phyloP scores from a whole-genome alignment of 2,113 vertebrate species.

The Neolamprologus toae region DNA sequence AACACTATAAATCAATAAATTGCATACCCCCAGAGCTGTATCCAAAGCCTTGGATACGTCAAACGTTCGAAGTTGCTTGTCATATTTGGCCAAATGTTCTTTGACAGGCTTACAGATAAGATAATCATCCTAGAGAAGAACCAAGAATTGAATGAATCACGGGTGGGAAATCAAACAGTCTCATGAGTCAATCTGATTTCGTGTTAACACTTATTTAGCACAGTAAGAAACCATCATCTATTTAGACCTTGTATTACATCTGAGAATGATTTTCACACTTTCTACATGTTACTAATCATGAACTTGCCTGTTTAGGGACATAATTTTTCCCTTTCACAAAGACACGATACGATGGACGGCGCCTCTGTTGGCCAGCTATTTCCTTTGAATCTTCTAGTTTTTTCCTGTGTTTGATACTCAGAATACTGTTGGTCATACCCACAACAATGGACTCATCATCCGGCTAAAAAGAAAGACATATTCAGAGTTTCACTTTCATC shows the following conservation, averaged over 20 bases:
- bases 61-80: slow-evolving; percentile 85
- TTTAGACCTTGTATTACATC: not conserved
- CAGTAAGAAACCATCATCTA: not conserved
- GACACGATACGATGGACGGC: slow-evolving; percentile 78
- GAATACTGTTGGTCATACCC: slow-evolving; percentile 91
- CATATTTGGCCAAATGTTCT: slow-evolving; percentile 81
- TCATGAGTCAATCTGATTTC: not conserved
- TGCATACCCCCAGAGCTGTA: slow-evolving; percentile 79
- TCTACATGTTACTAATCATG: not conserved
- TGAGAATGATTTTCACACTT: not conserved
- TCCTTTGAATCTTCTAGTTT: slow-evolving; percentile 71
- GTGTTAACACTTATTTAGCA: not conserved
- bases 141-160: not conserved
- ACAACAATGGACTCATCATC: slow-evolving; percentile 86
- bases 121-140: slow-evolving; percentile 81
- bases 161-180: not conserved
- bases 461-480: slow-evolving; percentile 70
- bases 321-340: slow-evolving; percentile 89
- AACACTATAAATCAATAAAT: not conserved
- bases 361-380: slow-evolving; percentile 44
- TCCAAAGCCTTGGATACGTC: slow-evolving; percentile 90
- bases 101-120: slow-evolving; percentile 82
- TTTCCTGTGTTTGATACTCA: slow-evolving; percentile 89
- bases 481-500: not conserved
- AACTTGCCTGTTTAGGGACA: slow-evolving; percentile 79